Conservation (phyloP, 2,113 vertebrate genomes). For the Mormyrus iriodes region DNA sequence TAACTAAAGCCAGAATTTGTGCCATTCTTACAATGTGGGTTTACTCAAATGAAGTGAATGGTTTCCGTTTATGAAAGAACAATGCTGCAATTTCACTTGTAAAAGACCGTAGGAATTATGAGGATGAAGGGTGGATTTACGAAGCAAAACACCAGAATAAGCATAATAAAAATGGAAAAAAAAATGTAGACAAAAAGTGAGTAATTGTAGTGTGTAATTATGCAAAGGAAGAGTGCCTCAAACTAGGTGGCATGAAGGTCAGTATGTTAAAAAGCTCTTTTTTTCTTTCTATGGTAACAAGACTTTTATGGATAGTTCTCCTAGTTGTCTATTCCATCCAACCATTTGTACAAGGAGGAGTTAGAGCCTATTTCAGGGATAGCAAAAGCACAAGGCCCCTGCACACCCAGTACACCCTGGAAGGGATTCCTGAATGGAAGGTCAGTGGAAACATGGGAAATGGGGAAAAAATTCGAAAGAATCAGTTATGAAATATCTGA, state of each 20-base stretch:
- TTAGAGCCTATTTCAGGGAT: not conserved
- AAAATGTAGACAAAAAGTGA: not conserved
- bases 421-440: not conserved
- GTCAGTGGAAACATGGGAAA: not conserved
- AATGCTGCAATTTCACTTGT: not conserved
- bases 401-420: not conserved
- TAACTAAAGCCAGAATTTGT: not conserved
- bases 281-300: not conserved
- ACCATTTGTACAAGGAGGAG: not conserved
- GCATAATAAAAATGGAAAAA: not conserved
- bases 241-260: not conserved
- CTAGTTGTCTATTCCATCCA: not conserved
- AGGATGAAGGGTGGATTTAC: not conserved
- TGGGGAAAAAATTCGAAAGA: not conserved
- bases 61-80: not conserved
- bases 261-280: not conserved
- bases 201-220: not conserved
- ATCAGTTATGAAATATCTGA: not conserved
- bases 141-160: not conserved
- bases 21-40: not conserved
- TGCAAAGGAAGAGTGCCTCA: not conserved
- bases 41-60: not conserved
- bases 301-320: not conserved
- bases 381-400: not conserved
- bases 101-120: not conserved